These are phyloP conservation scores for Macropus fuliginosus DNA, from an alignment of 2,797 vertebrate genomes.

Conservation along the genomic window DNA sequence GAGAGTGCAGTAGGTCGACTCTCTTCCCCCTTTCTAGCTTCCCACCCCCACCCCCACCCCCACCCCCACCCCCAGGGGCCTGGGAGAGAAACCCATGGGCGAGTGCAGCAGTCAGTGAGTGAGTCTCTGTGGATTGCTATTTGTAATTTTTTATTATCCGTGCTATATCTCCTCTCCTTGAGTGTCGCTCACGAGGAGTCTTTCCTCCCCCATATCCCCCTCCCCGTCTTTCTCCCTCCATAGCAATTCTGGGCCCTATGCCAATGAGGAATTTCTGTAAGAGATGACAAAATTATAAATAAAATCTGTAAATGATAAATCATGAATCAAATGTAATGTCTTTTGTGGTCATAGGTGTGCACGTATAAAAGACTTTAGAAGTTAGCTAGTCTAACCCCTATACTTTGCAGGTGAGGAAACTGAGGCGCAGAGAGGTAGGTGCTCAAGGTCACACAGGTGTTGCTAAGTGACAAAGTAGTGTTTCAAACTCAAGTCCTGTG, in stretches of 20 bases:
- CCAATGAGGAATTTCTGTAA: slow-evolving; percentile 59
- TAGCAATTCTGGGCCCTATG: slow-evolving; percentile 51
- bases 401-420: neutral
- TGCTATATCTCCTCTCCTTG: neutral
- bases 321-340: slow-evolving; percentile 50
- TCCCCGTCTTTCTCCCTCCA: neutral
- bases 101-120: neutral
- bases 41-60: neutral
- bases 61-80: neutral
- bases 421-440: neutral
- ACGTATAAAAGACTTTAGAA: neutral
- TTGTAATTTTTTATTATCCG: neutral
- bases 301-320: slow-evolving; percentile 54
- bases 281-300: slow-evolving; percentile 59
- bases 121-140: neutral
- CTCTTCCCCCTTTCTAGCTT: neutral
- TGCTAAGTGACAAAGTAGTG: neutral
- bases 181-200: neutral
- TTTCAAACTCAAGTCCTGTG: neutral
- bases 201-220: neutral
- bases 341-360: neutral
- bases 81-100: neutral
- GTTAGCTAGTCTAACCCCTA: neutral
- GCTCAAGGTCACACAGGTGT: neutral
- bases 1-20: neutral